A percentile compares a stretch with the other conserved stretches of the same genome.
phyloP scores from a whole-genome alignment of 2,113 vertebrate species.

The Strix aluco region DNA sequence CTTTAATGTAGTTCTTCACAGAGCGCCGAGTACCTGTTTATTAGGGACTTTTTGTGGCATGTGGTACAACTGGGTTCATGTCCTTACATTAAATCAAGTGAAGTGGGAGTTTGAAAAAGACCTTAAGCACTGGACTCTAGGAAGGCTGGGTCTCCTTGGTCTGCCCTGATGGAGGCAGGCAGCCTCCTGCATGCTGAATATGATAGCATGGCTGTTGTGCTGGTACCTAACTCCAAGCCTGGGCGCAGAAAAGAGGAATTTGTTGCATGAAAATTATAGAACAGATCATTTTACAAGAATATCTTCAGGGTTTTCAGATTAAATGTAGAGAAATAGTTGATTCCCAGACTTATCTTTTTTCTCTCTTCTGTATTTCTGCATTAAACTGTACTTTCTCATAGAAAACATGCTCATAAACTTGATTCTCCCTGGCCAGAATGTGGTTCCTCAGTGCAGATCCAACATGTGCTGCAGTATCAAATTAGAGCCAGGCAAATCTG shows the following conservation, averaged over 20 bases:
- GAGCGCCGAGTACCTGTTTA: rapidly evolving
- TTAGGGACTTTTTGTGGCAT: not conserved
- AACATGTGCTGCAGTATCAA: not conserved
- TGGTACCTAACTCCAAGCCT: not conserved
- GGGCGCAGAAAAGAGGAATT: not conserved
- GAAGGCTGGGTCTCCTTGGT: not conserved
- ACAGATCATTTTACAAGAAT: not conserved
- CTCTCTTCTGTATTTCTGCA: not conserved
- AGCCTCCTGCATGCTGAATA: not conserved
- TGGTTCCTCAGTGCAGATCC: not conserved
- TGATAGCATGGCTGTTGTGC: not conserved
- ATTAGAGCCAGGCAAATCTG: not conserved
- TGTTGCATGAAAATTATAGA: not conserved
- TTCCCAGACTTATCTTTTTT: not conserved
- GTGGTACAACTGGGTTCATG: not conserved
- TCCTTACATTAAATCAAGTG: not conserved
- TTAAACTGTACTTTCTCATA: not conserved
- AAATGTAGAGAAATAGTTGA: not conserved
- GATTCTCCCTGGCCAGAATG: not conserved
- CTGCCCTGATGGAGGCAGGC: not conserved
- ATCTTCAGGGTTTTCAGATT: not conserved
- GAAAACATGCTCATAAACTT: not conserved
- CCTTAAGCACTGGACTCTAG: not conserved
- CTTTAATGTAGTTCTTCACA: not conserved
- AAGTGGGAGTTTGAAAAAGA: not conserved